These are phyloP conservation scores for Leptoclinus maculatus DNA, from an alignment of 2,797 vertebrate species.

Conservation along the genomic window DNA sequence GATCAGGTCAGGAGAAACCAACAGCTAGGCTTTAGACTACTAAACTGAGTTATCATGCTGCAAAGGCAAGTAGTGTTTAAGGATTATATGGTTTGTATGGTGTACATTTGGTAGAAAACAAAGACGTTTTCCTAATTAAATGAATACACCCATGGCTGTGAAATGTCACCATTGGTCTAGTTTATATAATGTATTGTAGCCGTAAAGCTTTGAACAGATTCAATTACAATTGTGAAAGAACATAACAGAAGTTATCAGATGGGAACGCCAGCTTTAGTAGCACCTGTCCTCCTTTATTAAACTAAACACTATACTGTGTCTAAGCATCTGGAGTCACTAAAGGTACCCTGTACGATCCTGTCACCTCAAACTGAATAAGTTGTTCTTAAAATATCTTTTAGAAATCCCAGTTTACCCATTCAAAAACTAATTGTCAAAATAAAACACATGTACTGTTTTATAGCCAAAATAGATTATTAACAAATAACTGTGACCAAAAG, in stretches of 20 bases:
- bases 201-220: background rate
- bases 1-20: constrained; percentile 44
- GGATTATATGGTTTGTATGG: background rate
- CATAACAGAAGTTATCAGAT: background rate
- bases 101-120: background rate
- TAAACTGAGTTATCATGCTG: background rate
- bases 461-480: background rate
- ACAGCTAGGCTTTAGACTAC: constrained; percentile 8
- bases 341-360: background rate
- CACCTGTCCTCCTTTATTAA: too few relatives aligned
- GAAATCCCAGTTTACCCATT: background rate
- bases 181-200: background rate
- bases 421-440: background rate
- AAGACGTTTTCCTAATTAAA: background rate
- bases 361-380: background rate
- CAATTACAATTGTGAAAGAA: background rate
- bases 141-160: background rate
- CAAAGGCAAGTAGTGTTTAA: background rate
- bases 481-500: background rate
- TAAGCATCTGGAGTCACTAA: too few relatives aligned
- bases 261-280: background rate
- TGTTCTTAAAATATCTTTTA: background rate
- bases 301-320: too few relatives aligned
- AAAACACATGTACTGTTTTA: background rate
- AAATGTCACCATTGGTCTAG: background rate